Percentiles rank a stretch among this genome's conserved stretches.
Conservation (phyloP, 2,888 invertebrate species). For the Alloplasta piceator region DNA sequence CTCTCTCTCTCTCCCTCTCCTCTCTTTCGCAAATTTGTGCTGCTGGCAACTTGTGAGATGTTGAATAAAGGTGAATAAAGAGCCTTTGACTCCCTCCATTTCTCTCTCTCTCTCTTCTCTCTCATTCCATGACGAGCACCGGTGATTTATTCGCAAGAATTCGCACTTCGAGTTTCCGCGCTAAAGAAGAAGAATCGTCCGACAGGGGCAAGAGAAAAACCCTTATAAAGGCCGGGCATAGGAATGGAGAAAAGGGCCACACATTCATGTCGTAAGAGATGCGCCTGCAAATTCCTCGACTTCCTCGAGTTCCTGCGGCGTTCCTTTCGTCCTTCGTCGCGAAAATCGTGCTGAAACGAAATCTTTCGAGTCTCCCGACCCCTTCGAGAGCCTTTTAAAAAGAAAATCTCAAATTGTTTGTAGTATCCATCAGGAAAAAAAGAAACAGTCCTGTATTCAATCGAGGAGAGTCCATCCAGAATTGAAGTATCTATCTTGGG, state of each 20-base stretch:
- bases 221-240: constrained; percentile 8
- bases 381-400: background rate
- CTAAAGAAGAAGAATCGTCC: constrained; percentile 29
- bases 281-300: constrained; percentile 36
- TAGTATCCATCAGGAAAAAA: background rate
- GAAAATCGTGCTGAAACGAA: constrained; percentile 12
- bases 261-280: constrained; percentile 16
- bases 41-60: constrained; percentile 44
- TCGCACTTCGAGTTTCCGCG: constrained; percentile 41
- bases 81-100: constrained; percentile 31
- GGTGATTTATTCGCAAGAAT: constrained; percentile 56
- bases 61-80: constrained; percentile 55
- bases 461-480: too few relatives aligned
- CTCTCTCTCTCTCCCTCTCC: too few relatives aligned
- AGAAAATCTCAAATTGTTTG: constrained; percentile 10
- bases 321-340: constrained; percentile 7
- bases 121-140: constrained; percentile 58
- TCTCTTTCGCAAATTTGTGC: constrained; percentile 1
- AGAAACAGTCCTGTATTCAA: too few relatives aligned
- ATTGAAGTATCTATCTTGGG: too few relatives aligned
- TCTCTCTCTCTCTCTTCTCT: constrained; percentile 9
- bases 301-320: constrained; percentile 50
- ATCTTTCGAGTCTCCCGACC: constrained; percentile 19
- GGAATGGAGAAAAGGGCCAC: constrained; percentile 5
- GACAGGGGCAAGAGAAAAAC: constrained; percentile 2